Percentiles rank a stretch among this genome's conserved stretches.
phyloP scores from a whole-genome alignment of 2,797 vertebrate genomes.

The Leontocebus nigricollis region DNA sequence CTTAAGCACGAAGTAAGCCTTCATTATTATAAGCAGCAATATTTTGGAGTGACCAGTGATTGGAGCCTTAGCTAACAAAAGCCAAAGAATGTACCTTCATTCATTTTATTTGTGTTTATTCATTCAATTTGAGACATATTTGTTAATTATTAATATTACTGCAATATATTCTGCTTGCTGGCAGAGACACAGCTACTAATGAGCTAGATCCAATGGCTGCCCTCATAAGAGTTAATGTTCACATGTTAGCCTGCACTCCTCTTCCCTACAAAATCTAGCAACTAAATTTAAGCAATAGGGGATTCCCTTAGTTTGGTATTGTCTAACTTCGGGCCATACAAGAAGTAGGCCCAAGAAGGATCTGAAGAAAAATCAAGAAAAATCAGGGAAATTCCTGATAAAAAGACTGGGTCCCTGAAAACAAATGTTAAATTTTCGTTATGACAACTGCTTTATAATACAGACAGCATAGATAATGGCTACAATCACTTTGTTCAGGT shows the following conservation, averaged over 20 bases:
- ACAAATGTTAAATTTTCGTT: background rate
- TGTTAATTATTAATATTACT: background rate
- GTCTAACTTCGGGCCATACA: background rate
- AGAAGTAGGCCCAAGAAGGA: background rate
- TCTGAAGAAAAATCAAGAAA: background rate
- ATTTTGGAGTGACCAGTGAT: background rate
- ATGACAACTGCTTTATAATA: background rate
- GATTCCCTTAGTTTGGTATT: background rate
- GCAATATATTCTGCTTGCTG: background rate
- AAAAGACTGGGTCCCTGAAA: background rate
- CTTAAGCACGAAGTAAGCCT: background rate
- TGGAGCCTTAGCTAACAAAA: background rate
- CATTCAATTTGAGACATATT: background rate
- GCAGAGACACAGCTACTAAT: background rate
- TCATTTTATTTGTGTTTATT: background rate
- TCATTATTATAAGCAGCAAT: background rate
- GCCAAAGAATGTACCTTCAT: background rate
- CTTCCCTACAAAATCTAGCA: background rate
- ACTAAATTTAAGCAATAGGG: background rate
- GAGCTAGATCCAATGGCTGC: background rate
- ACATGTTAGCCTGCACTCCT: background rate
- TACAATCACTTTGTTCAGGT: background rate
- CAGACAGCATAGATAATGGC: background rate
- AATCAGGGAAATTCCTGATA: background rate
- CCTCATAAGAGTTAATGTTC: background rate